phyloP scores from a whole-genome alignment of 2,113 vertebrate species.

The Bufo gargarizans region DNA sequence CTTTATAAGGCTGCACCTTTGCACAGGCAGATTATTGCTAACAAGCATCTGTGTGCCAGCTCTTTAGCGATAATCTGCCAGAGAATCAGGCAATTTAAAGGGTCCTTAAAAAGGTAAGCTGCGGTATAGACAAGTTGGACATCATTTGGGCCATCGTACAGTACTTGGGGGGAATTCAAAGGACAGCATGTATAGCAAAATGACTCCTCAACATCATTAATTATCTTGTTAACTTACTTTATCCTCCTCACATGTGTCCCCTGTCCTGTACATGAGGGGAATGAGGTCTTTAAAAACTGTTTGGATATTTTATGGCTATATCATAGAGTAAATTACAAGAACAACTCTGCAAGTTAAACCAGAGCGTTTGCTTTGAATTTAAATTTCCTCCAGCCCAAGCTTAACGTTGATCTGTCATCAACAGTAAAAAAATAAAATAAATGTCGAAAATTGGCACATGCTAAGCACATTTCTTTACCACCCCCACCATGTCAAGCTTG shows the following conservation, averaged over 20 bases:
- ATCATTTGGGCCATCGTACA: too few relatives aligned
- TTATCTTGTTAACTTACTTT: not conserved
- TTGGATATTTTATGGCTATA: not conserved
- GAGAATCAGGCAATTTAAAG: too few relatives aligned
- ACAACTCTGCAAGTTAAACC: not conserved
- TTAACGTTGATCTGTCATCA: not conserved
- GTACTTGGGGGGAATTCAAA: too few relatives aligned
- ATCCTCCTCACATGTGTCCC: not conserved
- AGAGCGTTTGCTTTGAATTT: not conserved
- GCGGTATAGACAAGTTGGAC: too few relatives aligned
- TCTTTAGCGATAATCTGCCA: too few relatives aligned
- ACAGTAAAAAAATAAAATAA: not conserved
- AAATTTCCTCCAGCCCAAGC: not conserved
- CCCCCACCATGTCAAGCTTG: conserved; percentile 1
- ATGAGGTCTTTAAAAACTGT: not conserved
- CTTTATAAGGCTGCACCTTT: too few relatives aligned
- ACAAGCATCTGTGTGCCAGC: too few relatives aligned
- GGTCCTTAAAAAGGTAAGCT: too few relatives aligned
- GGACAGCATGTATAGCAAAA: not conserved
- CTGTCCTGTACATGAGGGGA: not conserved
- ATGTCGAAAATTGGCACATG: conserved; percentile 11
- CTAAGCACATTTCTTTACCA: not conserved
- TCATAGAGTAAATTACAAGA: not conserved
- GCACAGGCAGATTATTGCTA: too few relatives aligned
- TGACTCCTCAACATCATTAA: not conserved